phyloP scores from a whole-genome alignment of 1,140 invertebrate genomes.

The Lysiphlebus fabarum region DNA sequence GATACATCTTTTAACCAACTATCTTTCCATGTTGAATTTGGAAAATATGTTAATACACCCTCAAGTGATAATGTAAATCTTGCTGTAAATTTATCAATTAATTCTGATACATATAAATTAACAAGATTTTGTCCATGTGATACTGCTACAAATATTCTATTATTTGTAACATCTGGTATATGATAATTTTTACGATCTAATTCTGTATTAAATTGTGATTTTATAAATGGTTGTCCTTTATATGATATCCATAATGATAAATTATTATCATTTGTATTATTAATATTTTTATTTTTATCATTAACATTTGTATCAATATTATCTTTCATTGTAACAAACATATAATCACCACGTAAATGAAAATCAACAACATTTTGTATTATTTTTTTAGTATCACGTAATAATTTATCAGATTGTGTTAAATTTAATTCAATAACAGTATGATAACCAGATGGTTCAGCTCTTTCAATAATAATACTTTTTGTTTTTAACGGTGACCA shows the following conservation, averaged over 20 bases:
- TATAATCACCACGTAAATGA: constrained; percentile 76
- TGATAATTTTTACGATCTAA: constrained; percentile 69
- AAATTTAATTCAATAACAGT: constrained; percentile 59
- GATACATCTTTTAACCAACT: constrained; percentile 77
- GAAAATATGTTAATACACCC: constrained; percentile 80
- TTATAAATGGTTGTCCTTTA: constrained; percentile 66
- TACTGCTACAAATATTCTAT: constrained; percentile 79
- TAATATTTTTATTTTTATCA: constrained; percentile 24
- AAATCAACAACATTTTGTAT: constrained; percentile 76
- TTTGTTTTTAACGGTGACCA: constrained; percentile 60
- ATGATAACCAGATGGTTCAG: constrained; percentile 61
- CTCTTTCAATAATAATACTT: constrained; percentile 68
- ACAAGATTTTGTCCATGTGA: constrained; percentile 70
- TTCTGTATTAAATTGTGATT: constrained; percentile 72
- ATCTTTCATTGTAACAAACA: constrained; percentile 70
- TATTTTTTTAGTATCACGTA: constrained; percentile 51
- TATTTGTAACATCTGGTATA: constrained; percentile 78
- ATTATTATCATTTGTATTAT: constrained; percentile 37
- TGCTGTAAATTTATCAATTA: constrained; percentile 56
- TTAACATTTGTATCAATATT: background rate
- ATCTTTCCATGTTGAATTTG: constrained; percentile 72
- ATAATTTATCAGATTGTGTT: background rate
- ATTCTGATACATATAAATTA: constrained; percentile 76
- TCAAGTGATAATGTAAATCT: constrained; percentile 78
- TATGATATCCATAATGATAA: constrained; percentile 78